These are phyloP conservation scores for Acinonyx jubatus DNA, from an alignment of 2,113 vertebrate species.

Conservation along the genomic window DNA sequence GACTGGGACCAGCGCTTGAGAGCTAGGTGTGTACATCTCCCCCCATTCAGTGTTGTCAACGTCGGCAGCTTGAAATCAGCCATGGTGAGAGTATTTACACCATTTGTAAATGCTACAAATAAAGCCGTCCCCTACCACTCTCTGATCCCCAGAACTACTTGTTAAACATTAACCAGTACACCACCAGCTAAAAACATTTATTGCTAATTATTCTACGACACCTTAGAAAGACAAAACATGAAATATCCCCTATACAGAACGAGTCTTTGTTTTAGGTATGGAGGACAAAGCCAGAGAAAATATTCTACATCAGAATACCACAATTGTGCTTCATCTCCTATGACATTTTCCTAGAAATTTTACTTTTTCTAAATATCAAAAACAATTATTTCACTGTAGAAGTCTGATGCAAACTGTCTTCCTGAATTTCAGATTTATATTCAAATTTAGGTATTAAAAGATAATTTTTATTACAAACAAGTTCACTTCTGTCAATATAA, in stretches of 20 bases:
- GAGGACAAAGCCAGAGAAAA: neutral
- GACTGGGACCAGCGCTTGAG: neutral
- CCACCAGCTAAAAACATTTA: constrained; percentile 29
- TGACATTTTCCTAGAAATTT: neutral
- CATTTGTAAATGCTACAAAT: neutral
- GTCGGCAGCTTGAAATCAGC: neutral
- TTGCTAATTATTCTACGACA: neutral
- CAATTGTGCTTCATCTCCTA: neutral
- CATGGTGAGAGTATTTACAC: neutral
- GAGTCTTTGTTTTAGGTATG: neutral
- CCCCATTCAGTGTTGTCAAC: neutral
- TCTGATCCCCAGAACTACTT: neutral
- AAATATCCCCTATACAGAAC: neutral
- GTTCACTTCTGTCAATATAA: neutral
- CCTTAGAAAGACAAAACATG: constrained; percentile 17
- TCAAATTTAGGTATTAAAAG: constrained; percentile 43
- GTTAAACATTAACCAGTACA: neutral
- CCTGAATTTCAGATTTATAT: neutral
- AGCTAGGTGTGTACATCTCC: neutral
- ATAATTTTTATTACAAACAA: neutral
- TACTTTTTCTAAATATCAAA: neutral
- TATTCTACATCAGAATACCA: neutral
- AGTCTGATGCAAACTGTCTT: constrained; percentile 17
- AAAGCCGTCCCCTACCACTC: neutral
- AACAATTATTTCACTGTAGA: neutral